A percentile compares a stretch with the other conserved stretches of the same genome.
phyloP scores from a whole-genome alignment of 92 coral and sea anemone species.

The Galaxea fascicularis region DNA sequence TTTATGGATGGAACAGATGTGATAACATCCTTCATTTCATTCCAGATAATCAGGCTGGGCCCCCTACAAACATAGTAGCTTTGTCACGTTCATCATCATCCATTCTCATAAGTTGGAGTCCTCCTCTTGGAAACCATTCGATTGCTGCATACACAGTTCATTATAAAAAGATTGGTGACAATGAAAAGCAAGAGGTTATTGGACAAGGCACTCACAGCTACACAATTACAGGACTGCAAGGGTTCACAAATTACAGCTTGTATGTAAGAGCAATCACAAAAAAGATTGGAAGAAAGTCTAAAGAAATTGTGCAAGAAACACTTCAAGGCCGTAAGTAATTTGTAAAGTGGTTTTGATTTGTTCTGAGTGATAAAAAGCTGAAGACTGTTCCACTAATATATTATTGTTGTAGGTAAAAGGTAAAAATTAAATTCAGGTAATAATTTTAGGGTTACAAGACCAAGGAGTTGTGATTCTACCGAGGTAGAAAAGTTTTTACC shows the following conservation, averaged over 20 bases:
- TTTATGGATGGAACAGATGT: not conserved
- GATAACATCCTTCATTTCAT: not conserved
- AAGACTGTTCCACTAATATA: not conserved
- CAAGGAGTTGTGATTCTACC: no score
- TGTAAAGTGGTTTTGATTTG: not conserved
- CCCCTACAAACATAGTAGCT: constrained; percentile 71
- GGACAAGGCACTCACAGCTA: constrained; percentile 11
- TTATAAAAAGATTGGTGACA: constrained; percentile 21
- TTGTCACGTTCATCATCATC: constrained; percentile 59
- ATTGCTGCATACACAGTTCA: constrained; percentile 61
- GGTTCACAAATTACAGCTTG: constrained; percentile 74
- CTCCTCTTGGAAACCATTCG: constrained; percentile 43
- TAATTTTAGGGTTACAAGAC: no score
- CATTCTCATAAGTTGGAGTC: constrained; percentile 71
- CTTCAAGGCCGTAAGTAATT: constrained; percentile 67
- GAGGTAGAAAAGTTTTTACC: no score
- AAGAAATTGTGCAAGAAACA: constrained; percentile 58
- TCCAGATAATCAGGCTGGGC: constrained; percentile 55
- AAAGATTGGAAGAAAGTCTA: constrained; percentile 44
- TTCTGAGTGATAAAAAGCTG: not conserved
- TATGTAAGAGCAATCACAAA: constrained; percentile 50
- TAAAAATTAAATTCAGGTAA: no score
- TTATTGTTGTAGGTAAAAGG: no score
- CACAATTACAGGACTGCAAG: constrained; percentile 30
- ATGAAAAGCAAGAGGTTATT: constrained; percentile 14